These are phyloP conservation scores for Acipenser ruthenus DNA, from an alignment of 2,797 vertebrate species.

Conservation along the genomic window DNA sequence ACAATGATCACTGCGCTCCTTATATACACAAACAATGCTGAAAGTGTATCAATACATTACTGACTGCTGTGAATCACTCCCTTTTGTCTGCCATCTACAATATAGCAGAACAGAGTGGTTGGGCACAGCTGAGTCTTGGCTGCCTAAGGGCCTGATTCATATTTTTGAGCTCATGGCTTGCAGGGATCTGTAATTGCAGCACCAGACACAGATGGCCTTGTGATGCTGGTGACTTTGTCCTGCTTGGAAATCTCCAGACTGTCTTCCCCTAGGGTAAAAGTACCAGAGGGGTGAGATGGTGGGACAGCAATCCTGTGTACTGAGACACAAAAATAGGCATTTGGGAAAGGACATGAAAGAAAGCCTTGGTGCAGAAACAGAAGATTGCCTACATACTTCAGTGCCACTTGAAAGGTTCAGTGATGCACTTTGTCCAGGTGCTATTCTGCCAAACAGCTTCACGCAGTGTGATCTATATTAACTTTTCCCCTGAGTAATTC, in stretches of 20 bases:
- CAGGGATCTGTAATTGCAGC: background rate
- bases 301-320: background rate
- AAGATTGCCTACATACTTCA: background rate
- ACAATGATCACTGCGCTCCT: too few relatives aligned
- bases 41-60: too few relatives aligned
- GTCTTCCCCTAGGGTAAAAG: background rate
- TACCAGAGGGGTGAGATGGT: conserved; percentile 4
- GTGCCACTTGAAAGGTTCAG: background rate
- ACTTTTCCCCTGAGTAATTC: background rate
- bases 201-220: conserved; percentile 13
- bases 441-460: background rate
- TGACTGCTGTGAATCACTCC: background rate
- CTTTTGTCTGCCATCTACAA: conserved; percentile 4
- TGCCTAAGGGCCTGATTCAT: background rate
- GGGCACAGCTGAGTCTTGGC: conserved; percentile 7
- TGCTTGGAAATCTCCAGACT: background rate
- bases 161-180: background rate
- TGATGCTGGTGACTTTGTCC: conserved; percentile 2
- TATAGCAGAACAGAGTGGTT: background rate
- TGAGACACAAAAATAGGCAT: background rate
- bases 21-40: too few relatives aligned
- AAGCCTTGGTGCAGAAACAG: background rate
- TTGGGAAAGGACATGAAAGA: background rate
- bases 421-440: background rate
- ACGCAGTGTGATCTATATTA: background rate